These are phyloP conservation scores for Pseudococcus viburni DNA, from an alignment of 2,888 invertebrate genomes.

Conservation along the genomic window DNA sequence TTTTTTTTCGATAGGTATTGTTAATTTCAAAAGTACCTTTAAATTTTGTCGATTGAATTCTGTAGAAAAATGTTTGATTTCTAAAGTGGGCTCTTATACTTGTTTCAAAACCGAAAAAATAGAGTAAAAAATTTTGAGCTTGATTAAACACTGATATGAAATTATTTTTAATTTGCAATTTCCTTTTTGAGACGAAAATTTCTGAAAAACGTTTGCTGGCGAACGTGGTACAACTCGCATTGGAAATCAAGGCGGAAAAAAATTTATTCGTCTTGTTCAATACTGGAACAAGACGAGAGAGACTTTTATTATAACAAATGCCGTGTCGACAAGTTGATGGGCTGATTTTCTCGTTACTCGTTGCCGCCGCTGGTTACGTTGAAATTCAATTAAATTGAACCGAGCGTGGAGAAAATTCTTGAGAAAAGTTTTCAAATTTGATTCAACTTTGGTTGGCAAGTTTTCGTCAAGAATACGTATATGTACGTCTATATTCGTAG, in stretches of 20 bases:
- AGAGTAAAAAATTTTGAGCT: no score
- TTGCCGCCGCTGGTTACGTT: background rate
- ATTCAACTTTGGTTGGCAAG: slow-evolving; percentile 28
- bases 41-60: no score
- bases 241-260: background rate
- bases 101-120: no score
- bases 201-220: background rate
- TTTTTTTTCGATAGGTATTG: no score
- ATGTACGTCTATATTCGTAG: background rate
- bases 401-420: slow-evolving; percentile 8
- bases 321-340: background rate
- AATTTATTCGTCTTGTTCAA: background rate
- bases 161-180: no score
- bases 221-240: background rate
- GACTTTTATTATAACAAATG: slow-evolving; percentile 18
- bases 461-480: background rate
- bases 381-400: slow-evolving; percentile 28
- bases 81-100: no score
- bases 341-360: slow-evolving; percentile 36
- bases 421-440: slow-evolving; percentile 35
- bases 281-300: background rate
- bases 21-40: no score
- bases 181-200: background rate
- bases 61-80: no score
- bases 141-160: no score